Base-by-base conservation (phyloP, 2,888 invertebrate genomes). In the Eilema sororculum region DNA sequence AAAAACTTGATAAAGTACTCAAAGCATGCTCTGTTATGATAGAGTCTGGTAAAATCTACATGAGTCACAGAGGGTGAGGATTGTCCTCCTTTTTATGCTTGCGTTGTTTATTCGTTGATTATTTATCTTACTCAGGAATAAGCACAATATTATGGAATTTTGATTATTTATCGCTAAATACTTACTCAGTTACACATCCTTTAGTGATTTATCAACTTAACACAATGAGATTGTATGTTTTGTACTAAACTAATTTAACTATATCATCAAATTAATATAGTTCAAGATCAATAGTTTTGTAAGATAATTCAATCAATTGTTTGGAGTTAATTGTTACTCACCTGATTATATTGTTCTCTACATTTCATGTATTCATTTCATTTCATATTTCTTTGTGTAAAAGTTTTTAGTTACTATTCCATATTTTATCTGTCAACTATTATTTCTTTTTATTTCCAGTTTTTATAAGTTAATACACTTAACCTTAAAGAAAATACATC, bases 11-110 rank as follows among this genome's bases (percentile, higher is more conserved):
- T 86, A 98, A 98, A 96, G 98, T 98, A 87, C 96, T 99, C 70
- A 99, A 99, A 94, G 96, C 98, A 85, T 98, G 99, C 92, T 97
- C 97, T 86, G 95, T 97, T 80, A 99, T 99, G 97, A 97, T 99
- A 79, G 99, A 99, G 84, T 96, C 98, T 75, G 99, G 99, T 77
- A 99, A 99, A 96, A 96, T 97, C 82, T 99, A 98, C 96, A 97
- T 98, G 87, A 97, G 97, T 90, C 98, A 99, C 90, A 99, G 99
- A 96, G 98, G 98, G 99, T 99, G 93, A 94, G 93, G 82, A 71
- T 78, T 76, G 75, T 77, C 74, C 80, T 84, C 80, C 80, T 84
- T 86, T 81, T 79, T 79, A 82, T 77, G 59, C 70, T 78, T 67
- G 67, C 46, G n/a, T 78, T 72, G 59, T 81, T 69, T 78, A 78